These are phyloP conservation scores for Neofelis nebulosa DNA, from an alignment of 2,113 vertebrate genomes.

Conservation along the genomic window DNA sequence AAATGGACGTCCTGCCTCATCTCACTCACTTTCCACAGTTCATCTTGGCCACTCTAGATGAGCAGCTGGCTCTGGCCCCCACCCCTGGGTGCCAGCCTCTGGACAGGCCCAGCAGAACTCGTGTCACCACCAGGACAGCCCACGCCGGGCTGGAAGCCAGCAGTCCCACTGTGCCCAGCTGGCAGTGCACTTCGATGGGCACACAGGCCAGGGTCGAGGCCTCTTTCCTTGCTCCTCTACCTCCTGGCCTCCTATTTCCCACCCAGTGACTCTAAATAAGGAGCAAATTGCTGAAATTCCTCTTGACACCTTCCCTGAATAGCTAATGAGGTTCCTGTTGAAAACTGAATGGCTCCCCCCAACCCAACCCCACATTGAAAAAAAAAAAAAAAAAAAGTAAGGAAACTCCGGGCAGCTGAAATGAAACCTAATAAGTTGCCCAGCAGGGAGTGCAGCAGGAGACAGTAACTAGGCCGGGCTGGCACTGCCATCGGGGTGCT, in stretches of 20 bases:
- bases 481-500: slow-evolving; percentile 25
- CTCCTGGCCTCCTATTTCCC: slow-evolving; percentile 72
- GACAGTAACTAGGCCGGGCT: slow-evolving; percentile 50
- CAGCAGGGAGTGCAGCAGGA: not conserved
- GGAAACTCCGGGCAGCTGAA: slow-evolving; percentile 61
- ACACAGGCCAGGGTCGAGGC: rapidly evolving
- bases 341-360: slow-evolving; percentile 41
- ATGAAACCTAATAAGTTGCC: slow-evolving; percentile 72
- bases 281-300: slow-evolving; percentile 73
- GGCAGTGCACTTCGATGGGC: not conserved
- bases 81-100: not conserved
- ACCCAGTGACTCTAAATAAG: not conserved
- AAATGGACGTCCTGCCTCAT: not conserved
- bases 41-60: not conserved
- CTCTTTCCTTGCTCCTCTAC: not conserved
- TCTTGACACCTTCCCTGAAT: slow-evolving; percentile 1
- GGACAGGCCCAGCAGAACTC: not conserved
- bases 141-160: not conserved
- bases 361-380: not conserved
- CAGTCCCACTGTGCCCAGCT: not conserved
- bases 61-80: not conserved
- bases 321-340: slow-evolving; percentile 47
- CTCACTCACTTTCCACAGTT: not conserved
- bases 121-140: not conserved
- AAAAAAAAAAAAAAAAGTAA: not conserved